Evolutionary conservation across 1,140 invertebrate species (phyloP).

Genomic region (Zaprionus lachaisei): DNA sequence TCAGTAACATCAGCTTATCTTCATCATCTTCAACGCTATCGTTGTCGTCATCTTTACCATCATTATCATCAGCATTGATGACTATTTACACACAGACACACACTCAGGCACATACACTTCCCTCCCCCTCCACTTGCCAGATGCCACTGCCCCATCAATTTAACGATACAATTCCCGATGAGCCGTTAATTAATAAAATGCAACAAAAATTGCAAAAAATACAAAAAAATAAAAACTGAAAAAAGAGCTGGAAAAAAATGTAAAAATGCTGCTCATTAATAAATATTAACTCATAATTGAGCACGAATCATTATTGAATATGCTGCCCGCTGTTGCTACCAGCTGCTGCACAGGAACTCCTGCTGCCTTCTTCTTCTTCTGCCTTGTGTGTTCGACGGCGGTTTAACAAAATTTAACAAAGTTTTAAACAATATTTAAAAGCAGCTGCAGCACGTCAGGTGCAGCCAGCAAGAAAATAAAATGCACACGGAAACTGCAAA

Average conservation of each 20-base stretch:
- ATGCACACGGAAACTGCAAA: constrained; percentile 66
- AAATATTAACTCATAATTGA: constrained; percentile 78
- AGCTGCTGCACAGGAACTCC: constrained; percentile 14
- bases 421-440: constrained; percentile 59
- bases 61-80: constrained; percentile 21
- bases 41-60: constrained; percentile 29
- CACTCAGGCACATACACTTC: constrained; percentile 16
- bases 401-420: constrained; percentile 61
- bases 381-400: constrained; percentile 23
- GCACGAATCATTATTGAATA: constrained; percentile 46
- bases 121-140: constrained; percentile 31
- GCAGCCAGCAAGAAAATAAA: constrained; percentile 60
- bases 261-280: constrained; percentile 66
- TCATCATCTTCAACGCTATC: constrained; percentile 11
- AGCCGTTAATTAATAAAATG: constrained; percentile 63
- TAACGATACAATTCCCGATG: constrained; percentile 46
- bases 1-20: constrained; percentile 16
- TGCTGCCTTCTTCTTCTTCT: constrained; percentile 13
- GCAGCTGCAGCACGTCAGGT: constrained; percentile 52
- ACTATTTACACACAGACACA: constrained; percentile 29
- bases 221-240: constrained; percentile 19
- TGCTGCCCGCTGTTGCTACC: constrained; percentile 4
- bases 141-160: constrained; percentile 50
- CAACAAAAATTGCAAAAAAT: constrained; percentile 41
- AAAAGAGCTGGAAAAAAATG: constrained; percentile 35